A percentile compares a stretch with the other conserved stretches of the same genome.
Evolutionary conservation across 2,797 vertebrate genomes (phyloP).

Genomic region (Synaphobranchus kaupii): DNA sequence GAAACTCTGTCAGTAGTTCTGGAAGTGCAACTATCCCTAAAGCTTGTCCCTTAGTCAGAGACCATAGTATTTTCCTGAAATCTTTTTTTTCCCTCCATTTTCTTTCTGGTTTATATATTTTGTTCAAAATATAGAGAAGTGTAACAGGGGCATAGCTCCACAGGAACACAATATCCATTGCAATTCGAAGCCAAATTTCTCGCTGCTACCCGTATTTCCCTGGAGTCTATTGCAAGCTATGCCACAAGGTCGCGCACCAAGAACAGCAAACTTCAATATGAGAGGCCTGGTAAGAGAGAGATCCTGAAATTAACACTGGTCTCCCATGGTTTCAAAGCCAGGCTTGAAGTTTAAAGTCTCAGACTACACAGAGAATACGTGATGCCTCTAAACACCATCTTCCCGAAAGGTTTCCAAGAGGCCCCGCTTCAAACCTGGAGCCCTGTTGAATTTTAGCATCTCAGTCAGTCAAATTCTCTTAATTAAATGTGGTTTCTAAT

Average conservation of each 20-base stretch:
- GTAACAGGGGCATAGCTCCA: not conserved
- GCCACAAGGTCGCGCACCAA: not conserved
- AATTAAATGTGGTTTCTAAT: not conserved
- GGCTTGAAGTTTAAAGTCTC: not conserved
- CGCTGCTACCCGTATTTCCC: not conserved
- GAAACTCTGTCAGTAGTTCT: not conserved
- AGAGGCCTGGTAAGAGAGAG: not conserved
- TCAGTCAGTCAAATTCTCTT: not conserved
- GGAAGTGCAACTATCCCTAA: not conserved
- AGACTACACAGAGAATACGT: not conserved
- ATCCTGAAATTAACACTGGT: not conserved
- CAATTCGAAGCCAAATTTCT: not conserved
- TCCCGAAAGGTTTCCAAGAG: not conserved
- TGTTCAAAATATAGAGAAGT: not conserved
- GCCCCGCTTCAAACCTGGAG: not conserved
- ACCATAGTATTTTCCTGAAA: not conserved
- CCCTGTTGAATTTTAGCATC: not conserved
- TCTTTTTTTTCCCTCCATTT: not conserved
- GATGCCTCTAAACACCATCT: not conserved
- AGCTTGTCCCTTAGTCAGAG: not conserved
- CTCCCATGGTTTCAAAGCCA: not conserved
- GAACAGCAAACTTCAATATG: slow-evolving; percentile 2
- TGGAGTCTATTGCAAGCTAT: not conserved
- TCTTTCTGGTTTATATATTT: not conserved
- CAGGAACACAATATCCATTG: not conserved